Base-by-base conservation (phyloP, 2,888 invertebrate species). In the Pandemis heparana region DNA sequence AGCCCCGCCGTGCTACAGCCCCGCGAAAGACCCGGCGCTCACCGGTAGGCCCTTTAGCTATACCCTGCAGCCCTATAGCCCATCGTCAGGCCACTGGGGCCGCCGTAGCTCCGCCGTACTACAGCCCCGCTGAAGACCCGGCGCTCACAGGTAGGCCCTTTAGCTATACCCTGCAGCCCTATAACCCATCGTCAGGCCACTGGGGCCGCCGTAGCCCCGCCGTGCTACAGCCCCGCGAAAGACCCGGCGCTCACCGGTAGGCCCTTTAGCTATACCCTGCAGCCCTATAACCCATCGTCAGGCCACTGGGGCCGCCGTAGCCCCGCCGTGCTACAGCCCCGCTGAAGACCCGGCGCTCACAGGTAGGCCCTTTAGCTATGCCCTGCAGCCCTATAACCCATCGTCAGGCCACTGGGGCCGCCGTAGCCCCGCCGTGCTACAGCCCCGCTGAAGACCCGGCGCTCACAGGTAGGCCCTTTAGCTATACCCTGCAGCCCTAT, bases 1-100 rank as follows among this genome's bases (percentile, higher is more conserved):
- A 51, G 51, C n/a, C 8, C 16, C 0, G 51, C 94, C 95, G 9
- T 95, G 94, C 87, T 95, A 95, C 86, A 95, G 95, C 78, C 95
- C 95, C 5, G 87, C 91, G 51, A 87, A 85, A 68, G 82, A 87
- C 75, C 82, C 85, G 43, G 83, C 85, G 23, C 78, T 83, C 71
- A 86, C 89, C 83, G 90, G 90, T 90, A 82, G 9, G 53, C 18
- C 53, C 23, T 53, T 53, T 53, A 51, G 51, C n/a, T 16, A 5
- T n/a, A 5, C 32, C 5, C 32, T 38, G 10, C 87, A 90, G 63
- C 90, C 88, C 48, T 86, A 90, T 84, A 95, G 95, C 46, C 46
- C 23, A 2, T 23, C 23, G 1, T 10, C 8, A 10, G 51, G n/a
- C 51, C 51, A n/a, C 51, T n/a, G 4, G 2, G 23, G 23, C 2